A percentile compares a stretch with the other conserved stretches of the same genome.
Conservation (phyloP, 2,797 vertebrate species). For the Poecilia wingei region DNA sequence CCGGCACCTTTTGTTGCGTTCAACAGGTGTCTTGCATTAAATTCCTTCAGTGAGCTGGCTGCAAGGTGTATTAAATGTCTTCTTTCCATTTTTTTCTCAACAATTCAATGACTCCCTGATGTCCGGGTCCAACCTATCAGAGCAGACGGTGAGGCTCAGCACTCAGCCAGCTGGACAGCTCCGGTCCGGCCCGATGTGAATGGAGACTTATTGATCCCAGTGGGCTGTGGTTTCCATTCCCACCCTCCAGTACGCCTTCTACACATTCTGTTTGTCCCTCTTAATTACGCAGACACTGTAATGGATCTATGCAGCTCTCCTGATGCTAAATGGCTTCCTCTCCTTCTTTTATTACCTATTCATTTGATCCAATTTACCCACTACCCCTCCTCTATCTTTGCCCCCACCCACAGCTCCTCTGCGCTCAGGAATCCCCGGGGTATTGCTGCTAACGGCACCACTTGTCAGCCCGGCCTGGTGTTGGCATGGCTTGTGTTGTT, state of each 20-base stretch:
- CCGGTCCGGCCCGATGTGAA: slow-evolving; percentile 73
- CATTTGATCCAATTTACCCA: slow-evolving; percentile 35
- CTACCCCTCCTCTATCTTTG: slow-evolving; percentile 8
- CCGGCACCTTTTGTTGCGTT: slow-evolving; percentile 26
- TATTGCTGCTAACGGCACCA: slow-evolving; percentile 72
- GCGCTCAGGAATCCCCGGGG: slow-evolving; percentile 63
- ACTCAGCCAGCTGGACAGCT: slow-evolving; percentile 71
- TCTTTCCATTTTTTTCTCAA: slow-evolving; percentile 12
- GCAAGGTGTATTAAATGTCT: background rate
- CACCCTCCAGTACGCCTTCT: slow-evolving; percentile 63
- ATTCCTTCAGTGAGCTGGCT: slow-evolving; percentile 23
- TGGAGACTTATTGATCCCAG: slow-evolving; percentile 81
- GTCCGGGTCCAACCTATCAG: slow-evolving; percentile 8
- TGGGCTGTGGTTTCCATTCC: slow-evolving; percentile 73
- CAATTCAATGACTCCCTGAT: slow-evolving; percentile 20
- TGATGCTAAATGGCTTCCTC: slow-evolving; percentile 62
- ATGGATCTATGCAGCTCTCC: slow-evolving; percentile 72
- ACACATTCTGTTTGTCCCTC: slow-evolving; percentile 75
- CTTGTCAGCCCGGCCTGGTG: slow-evolving; percentile 56
- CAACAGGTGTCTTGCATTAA: slow-evolving; percentile 56
- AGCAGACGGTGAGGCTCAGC: slow-evolving; percentile 56
- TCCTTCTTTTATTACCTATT: slow-evolving; percentile 29
- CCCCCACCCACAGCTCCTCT: slow-evolving; percentile 38
- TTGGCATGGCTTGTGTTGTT: slow-evolving; percentile 57
- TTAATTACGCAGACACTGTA: slow-evolving; percentile 79